A percentile compares a stretch with the other conserved stretches of the same genome.
Evolutionary conservation across 2,888 invertebrate genomes (phyloP).

Genomic region (Hemicrepidius hirtus): DNA sequence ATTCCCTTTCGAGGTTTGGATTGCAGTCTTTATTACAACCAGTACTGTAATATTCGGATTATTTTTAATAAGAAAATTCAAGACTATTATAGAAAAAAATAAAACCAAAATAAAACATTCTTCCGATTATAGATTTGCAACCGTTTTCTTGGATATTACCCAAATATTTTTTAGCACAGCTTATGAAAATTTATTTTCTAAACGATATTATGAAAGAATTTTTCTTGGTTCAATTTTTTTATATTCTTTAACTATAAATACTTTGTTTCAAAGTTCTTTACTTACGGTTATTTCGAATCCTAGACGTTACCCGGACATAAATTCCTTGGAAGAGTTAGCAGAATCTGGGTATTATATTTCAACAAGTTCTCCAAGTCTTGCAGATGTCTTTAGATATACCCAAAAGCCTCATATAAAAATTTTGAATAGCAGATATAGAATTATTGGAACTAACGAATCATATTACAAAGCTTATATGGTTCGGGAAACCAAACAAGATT

Average conservation of each 20-base stretch:
- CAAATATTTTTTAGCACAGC: slow-evolving; percentile 67
- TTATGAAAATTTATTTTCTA: slow-evolving; percentile 62
- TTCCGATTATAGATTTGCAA: slow-evolving; percentile 52
- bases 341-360: slow-evolving; percentile 65
- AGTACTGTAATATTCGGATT: slow-evolving; percentile 49
- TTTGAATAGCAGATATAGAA: slow-evolving; percentile 65
- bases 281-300: slow-evolving; percentile 70
- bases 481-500: slow-evolving; percentile 39
- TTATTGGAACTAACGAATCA: slow-evolving; percentile 61
- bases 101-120: slow-evolving; percentile 21
- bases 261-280: slow-evolving; percentile 70
- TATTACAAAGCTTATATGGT: slow-evolving; percentile 58
- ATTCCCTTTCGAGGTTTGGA: slow-evolving; percentile 67
- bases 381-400: slow-evolving; percentile 68
- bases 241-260: slow-evolving; percentile 70
- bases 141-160: slow-evolving; percentile 63
- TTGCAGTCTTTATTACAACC: slow-evolving; percentile 62
- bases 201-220: slow-evolving; percentile 68
- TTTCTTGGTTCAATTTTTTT: slow-evolving; percentile 62
- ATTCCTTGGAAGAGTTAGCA: slow-evolving; percentile 68
- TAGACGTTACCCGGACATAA: slow-evolving; percentile 69
- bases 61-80: slow-evolving; percentile 50
- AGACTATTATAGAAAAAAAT: background rate
- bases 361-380: slow-evolving; percentile 69
- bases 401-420: slow-evolving; percentile 63